phyloP scores from a whole-genome alignment of 2,113 vertebrate genomes.

The Kobus ellipsiprymnus region DNA sequence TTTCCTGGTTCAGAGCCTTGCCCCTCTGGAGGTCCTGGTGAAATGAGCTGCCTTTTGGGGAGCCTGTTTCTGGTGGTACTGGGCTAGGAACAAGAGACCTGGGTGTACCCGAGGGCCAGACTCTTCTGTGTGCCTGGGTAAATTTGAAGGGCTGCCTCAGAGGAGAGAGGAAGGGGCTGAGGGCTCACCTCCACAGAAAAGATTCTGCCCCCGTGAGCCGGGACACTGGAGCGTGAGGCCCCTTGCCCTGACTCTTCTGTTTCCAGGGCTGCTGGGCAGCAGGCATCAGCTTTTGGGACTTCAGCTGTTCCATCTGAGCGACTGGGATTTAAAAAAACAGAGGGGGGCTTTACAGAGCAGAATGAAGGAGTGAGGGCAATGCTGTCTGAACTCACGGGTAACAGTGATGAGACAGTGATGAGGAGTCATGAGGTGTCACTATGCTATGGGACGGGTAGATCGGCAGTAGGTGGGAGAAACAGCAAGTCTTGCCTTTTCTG shows the following conservation, averaged over 20 bases:
- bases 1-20: neutral
- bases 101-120: neutral
- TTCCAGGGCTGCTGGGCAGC: neutral
- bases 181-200: neutral
- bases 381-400: rapidly evolving
- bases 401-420: neutral
- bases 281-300: neutral
- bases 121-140: no score
- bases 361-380: rapidly evolving
- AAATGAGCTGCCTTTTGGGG: neutral
- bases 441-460: rapidly evolving
- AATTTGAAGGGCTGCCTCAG: neutral
- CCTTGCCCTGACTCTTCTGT: neutral
- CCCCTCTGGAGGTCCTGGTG: neutral
- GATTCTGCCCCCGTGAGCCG: rapidly evolving
- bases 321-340: neutral
- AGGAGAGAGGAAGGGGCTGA: neutral
- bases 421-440: no score
- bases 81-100: neutral
- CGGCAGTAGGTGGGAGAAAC: neutral
- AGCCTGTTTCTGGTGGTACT: rapidly evolving
- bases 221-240: rapidly evolving
- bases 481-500: rapidly evolving
- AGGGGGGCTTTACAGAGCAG: neutral
- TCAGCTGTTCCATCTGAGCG: neutral